These are phyloP conservation scores for Melopsittacus undulatus DNA, from an alignment of 2,797 vertebrate genomes.

Conservation along the genomic window DNA sequence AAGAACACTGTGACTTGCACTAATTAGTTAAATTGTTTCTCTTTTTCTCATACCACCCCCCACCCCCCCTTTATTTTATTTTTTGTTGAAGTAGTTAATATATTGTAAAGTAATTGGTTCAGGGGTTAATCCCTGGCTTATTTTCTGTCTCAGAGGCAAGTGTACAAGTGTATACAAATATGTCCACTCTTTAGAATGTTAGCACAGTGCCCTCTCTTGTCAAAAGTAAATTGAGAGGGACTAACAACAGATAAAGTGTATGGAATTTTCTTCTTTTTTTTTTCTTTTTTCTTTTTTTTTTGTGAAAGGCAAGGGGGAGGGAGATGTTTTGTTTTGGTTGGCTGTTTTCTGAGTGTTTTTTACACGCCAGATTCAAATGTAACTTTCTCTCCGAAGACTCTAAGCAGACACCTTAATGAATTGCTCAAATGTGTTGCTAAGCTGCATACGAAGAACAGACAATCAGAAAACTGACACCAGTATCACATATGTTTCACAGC, in stretches of 20 bases:
- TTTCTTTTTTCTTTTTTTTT: neutral
- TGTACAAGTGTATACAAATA: conserved; percentile 63
- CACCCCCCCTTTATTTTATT: rapidly evolving
- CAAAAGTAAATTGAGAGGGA: conserved; percentile 64
- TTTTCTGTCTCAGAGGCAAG: neutral
- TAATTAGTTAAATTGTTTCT: conserved; percentile 41
- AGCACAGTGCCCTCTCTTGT: conserved; percentile 86
- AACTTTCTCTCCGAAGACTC: conserved; percentile 44
- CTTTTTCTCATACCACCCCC: too few species aligned
- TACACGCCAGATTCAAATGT: neutral
- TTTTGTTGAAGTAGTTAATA: conserved; percentile 20
- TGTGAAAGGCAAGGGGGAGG: neutral
- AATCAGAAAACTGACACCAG: conserved; percentile 62
- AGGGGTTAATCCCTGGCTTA: conserved; percentile 12
- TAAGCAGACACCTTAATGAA: conserved; percentile 65
- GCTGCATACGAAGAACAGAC: conserved; percentile 50
- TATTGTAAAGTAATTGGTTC: conserved; percentile 39
- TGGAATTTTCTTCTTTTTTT: neutral
- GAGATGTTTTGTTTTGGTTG: conserved; percentile 37
- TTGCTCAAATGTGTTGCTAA: conserved; percentile 69
- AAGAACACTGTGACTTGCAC: conserved; percentile 12
- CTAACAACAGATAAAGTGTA: neutral
- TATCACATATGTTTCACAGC: conserved; percentile 62
- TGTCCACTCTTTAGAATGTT: conserved; percentile 79
- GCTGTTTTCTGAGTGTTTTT: conserved; percentile 42